Evolutionary conservation across 2,113 vertebrate genomes (phyloP).

Genomic region (Spea bombifrons): DNA sequence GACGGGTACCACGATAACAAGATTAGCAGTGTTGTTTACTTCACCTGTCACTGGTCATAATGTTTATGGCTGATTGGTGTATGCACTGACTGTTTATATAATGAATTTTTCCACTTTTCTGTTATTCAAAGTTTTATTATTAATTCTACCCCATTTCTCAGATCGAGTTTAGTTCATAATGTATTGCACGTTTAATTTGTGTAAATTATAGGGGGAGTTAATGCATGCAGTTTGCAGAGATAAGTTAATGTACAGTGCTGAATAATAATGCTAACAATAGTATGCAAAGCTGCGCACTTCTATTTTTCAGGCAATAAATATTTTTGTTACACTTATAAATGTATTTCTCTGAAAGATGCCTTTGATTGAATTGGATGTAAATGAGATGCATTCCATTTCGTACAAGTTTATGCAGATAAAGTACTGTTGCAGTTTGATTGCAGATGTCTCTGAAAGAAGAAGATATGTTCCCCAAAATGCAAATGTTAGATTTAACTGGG

Average conservation of each 20-base stretch:
- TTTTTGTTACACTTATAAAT: conserved; percentile 45
- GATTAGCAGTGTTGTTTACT: too few relatives aligned
- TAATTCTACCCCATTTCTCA: background rate
- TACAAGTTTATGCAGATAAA: conserved; percentile 2
- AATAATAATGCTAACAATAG: conserved; percentile 41
- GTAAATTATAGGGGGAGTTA: conserved; percentile 29
- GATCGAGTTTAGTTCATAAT: conserved; percentile 20
- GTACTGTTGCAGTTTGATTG: conserved; percentile 8
- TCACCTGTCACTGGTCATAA: too few relatives aligned
- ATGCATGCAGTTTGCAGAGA: conserved; percentile 16
- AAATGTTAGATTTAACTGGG: too few relatives aligned
- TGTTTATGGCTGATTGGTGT: too few relatives aligned
- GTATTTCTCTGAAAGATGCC: conserved; percentile 36
- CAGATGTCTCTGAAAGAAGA: conserved; percentile 3
- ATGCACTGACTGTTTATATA: too few relatives aligned
- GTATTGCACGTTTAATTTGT: conserved; percentile 19
- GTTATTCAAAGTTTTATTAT: conserved; percentile 19
- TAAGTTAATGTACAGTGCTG: conserved; percentile 29
- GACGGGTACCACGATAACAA: too few relatives aligned
- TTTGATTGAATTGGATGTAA: conserved; percentile 42
- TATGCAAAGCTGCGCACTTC: conserved; percentile 23
- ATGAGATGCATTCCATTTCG: conserved; percentile 30
- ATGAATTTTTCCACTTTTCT: background rate
- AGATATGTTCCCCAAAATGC: too few relatives aligned
- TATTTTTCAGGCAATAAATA: conserved; percentile 42